Base-by-base conservation (phyloP, 1,140 invertebrate species). In the Drosophila burlai region DNA sequence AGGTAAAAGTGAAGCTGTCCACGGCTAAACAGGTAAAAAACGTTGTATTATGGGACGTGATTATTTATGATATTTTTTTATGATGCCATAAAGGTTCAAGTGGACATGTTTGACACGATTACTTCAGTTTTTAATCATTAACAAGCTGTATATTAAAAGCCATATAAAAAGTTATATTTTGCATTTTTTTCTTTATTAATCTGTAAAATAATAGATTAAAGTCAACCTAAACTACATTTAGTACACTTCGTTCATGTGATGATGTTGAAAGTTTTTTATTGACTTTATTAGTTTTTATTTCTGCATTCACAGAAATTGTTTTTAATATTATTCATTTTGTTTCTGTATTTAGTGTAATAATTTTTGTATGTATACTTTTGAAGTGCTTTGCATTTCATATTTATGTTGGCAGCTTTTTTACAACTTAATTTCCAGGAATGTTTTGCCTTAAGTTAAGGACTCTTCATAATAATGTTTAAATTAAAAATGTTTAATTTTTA, bases 1-100 rank as follows among this genome's bases (percentile, higher is more conserved):
- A 46, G 49, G 13, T 18, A 43, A 36, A 6, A 3, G 47, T 16
- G 36, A 38, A 47, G 13, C 58, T 36, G 26, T 24, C 9, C 24
- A 15, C n/a, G 21, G 10, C n/a, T 67, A 45, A 68, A 67, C 21
- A 67, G 61, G 66, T 69, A 52, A 36, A 50, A 68, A 45, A 38
- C 29, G 8, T 62, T 65, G 2, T 45, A 65, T 13, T 13, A 24
- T 24, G 15, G 8, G 8, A 65, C 13, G 58, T 16, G 18, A 26
- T 36, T 36, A 49, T 49, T 49, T 16, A 49, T 49, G 7, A 16
- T 4, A 26, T 36, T 15, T 31, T n/a, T 62, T 29, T 52, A 45
- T 69, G n/a, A 50, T 13, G 10, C n/a, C 26, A 24, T 13, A 24
- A 42, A 11, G 15, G 11, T 36, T 43, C 38, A 26, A 21, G 29